A percentile compares a stretch with the other conserved stretches of the same genome.
Evolutionary conservation across 30 jellyfish, hydroid and myxozoan genomes (phyloP).

Genomic region (Hydractinia echinata): DNA sequence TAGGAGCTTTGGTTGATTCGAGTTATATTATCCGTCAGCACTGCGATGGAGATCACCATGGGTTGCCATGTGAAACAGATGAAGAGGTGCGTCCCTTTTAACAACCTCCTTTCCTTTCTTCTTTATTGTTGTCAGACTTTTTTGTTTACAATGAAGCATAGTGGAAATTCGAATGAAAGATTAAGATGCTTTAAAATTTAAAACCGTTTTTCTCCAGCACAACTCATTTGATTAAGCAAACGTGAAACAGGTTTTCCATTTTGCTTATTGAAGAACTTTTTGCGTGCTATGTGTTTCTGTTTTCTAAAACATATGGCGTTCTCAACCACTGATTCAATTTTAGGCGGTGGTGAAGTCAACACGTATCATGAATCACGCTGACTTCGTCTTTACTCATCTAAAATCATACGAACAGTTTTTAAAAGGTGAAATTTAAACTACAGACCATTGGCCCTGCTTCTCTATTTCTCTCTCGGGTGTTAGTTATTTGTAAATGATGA

Average conservation of each 20-base stretch:
- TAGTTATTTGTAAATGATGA: background rate
- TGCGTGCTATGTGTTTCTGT: background rate
- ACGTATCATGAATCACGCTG: conserved; percentile 5
- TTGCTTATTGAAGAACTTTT: background rate
- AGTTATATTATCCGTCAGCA: conserved; percentile 56
- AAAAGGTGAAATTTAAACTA: conserved; percentile 17
- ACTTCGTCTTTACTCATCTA: conserved; percentile 31
- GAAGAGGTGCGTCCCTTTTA: conserved; percentile 41
- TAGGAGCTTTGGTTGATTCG: conserved; percentile 56
- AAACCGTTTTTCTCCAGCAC: background rate
- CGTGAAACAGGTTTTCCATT: background rate
- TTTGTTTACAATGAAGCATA: too few species aligned
- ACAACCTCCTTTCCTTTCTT: background rate
- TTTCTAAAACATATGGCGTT: too few species aligned
- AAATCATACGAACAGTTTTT: conserved; percentile 23
- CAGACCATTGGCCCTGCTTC: background rate
- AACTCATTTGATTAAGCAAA: background rate
- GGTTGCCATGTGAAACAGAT: conserved; percentile 49
- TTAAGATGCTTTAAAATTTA: background rate
- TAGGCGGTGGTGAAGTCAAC: conserved; percentile 26
- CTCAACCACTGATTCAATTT: background rate
- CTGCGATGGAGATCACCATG: conserved; percentile 40
- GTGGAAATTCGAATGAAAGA: background rate
- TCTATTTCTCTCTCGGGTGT: background rate
- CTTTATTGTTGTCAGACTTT: too few species aligned